phyloP scores from a whole-genome alignment of 2,113 vertebrate genomes.

The Perca schrenkii region DNA sequence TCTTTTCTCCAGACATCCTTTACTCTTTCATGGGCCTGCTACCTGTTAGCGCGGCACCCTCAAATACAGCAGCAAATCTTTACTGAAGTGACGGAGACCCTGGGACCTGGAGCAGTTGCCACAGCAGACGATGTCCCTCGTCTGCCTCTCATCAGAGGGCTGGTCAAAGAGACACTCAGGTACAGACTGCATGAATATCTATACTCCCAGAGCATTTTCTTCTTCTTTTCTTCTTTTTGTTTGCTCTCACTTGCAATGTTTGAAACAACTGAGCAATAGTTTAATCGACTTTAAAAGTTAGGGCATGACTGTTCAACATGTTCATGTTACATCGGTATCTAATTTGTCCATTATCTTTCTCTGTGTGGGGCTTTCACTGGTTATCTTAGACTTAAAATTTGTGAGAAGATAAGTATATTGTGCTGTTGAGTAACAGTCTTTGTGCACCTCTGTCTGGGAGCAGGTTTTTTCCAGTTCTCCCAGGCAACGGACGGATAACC shows the following conservation, averaged over 20 bases:
- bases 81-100: constrained; percentile 83
- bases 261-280: neutral
- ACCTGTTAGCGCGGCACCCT: constrained; percentile 90
- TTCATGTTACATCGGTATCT: neutral
- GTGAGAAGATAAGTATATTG: constrained; percentile 22
- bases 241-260: neutral
- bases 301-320: neutral
- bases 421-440: constrained; percentile 65
- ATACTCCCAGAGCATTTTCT: neutral
- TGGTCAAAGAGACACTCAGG: constrained; percentile 95
- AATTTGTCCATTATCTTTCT: neutral
- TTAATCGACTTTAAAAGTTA: neutral
- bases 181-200: constrained; percentile 51
- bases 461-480: constrained; percentile 94
- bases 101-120: constrained; percentile 83
- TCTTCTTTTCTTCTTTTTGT: no score
- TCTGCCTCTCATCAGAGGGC: constrained; percentile 89
- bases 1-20: constrained; percentile 88
- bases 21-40: constrained; percentile 91
- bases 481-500: constrained; percentile 92
- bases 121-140: constrained; percentile 85
- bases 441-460: constrained; percentile 61
- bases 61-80: constrained; percentile 87
- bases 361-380: neutral
- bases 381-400: constrained; percentile 11